Evolutionary conservation across 2,797 vertebrate genomes (phyloP), one percentile per base, ranked within the genome.

Genomic region (Artibeus lituratus): DNA sequence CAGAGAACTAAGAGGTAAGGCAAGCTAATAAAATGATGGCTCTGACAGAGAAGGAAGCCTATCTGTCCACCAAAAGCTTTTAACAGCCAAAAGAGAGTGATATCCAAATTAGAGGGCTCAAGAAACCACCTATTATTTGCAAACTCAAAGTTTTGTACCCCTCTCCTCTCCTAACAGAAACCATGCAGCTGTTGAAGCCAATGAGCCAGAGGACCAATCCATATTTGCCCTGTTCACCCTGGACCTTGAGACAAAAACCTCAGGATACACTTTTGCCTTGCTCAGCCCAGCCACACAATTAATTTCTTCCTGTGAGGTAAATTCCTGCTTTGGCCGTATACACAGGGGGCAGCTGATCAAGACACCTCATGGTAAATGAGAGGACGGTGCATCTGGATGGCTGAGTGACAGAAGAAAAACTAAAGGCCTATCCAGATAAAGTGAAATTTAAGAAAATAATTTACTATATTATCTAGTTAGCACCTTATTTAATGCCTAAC

Each of bases 351-450:
- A 69, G 70, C 32, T 87, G 35, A 21, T 90, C 57, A 94, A 94
- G 53, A 81, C 1, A 57, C 32, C 37, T 73, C 12, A 85, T 16
- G 21, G 18, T 86, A 78, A 91, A 74, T 51, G 14, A 81, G 26
- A 90, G n/a, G 3, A 26, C 51, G 81, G 26, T 21, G 81, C 32
- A 81, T 55, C 4, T 51, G 26, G 18, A 74, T 80, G 37, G 65
- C 14, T 81, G 29, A 95, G 47, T 42, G 81, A 85, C 3, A 96
- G 7, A 83, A 92, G 51, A 77, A 81, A 47, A 96, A 59, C n/a
- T 44, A 72, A 22, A 94, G 62, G 22, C 6, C 22, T 0, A n/a
- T 74, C 57, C 70, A 67, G 69, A 87, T n/a, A 53, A 94, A 6
- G 35, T 85, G 42, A 94, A 82, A 21, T 51, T n/a, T 9, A 10